Conservation (phyloP, 2,113 vertebrate species). For the Leptobrachium ailaonicum region DNA sequence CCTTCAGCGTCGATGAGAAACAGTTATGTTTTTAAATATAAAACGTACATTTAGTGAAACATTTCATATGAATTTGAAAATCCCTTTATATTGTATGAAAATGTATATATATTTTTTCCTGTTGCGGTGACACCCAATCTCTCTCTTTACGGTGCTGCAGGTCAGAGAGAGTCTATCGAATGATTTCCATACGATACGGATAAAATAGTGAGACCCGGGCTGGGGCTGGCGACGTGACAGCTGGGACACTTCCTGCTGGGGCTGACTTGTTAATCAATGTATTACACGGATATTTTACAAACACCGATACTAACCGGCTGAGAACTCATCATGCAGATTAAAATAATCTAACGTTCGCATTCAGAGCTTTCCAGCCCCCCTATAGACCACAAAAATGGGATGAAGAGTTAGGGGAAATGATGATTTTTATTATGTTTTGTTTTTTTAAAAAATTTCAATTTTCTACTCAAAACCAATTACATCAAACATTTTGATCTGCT, state of each 20-base stretch:
- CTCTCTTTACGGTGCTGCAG: slow-evolving; percentile 23
- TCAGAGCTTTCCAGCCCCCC: slow-evolving; percentile 2
- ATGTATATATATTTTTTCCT: neutral
- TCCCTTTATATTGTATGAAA: no score
- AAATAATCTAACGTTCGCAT: slow-evolving; percentile 32
- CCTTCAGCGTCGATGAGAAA: no score
- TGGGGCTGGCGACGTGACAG: slow-evolving; percentile 36
- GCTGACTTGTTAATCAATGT: slow-evolving; percentile 50
- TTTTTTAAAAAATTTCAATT: neutral
- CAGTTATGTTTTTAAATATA: no score
- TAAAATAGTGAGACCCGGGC: slow-evolving; percentile 31
- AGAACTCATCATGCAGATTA: slow-evolving; percentile 20
- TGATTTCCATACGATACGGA: slow-evolving; percentile 40
- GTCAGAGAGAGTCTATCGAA: slow-evolving; percentile 30
- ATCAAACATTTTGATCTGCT: neutral
- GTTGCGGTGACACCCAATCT: slow-evolving; percentile 7
- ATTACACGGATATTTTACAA: slow-evolving; percentile 48
- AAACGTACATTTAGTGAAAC: no score
- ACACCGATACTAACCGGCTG: slow-evolving; percentile 40
- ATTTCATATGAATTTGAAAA: no score
- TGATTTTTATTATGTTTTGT: no score
- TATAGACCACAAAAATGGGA: neutral
- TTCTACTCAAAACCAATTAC: slow-evolving; percentile 4
- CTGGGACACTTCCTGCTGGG: slow-evolving; percentile 44
- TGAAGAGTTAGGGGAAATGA: no score